A percentile compares a stretch with the other conserved stretches of the same genome.
These are phyloP conservation scores for Orbicella faveolata DNA, from an alignment of 64 coral and sea anemone species.

Conservation along the genomic window DNA sequence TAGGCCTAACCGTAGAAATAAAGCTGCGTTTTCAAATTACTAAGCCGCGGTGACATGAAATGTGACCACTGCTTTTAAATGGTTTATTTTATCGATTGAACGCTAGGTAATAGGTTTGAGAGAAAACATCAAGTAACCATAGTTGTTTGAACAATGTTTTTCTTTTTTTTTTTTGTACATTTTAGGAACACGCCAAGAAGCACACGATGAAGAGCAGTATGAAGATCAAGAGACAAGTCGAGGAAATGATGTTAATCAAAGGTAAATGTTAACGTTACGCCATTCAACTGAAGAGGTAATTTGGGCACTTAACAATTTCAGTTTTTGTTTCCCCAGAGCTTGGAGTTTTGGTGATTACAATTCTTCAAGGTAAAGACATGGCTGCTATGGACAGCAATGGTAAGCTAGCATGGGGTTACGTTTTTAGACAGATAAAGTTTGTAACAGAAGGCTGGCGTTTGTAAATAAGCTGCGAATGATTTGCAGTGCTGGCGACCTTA, in stretches of 20 bases:
- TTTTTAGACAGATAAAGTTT: too few species aligned
- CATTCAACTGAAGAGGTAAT: neutral
- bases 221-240: constrained; percentile 84
- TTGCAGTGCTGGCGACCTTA: too few species aligned
- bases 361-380: constrained; percentile 77
- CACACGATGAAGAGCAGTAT: constrained; percentile 88
- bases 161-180: neutral
- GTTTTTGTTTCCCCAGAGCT: constrained; percentile 54
- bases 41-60: too few species aligned
- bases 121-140: neutral
- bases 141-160: neutral
- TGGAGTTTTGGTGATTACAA: constrained; percentile 69
- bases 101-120: neutral
- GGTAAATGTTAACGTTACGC: neutral
- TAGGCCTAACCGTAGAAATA: too few species aligned
- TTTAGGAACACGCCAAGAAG: constrained; percentile 73
- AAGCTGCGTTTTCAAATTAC: too few species aligned
- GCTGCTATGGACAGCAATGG: constrained; percentile 90
- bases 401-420: neutral
- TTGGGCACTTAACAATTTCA: neutral
- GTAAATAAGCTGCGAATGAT: too few species aligned
- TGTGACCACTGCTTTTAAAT: too few species aligned
- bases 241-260: constrained; percentile 89
- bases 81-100: too few species aligned
- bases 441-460: too few species aligned